phyloP scores from a whole-genome alignment of 2,797 vertebrate genomes.

The Kryptolebias ocellatus region DNA sequence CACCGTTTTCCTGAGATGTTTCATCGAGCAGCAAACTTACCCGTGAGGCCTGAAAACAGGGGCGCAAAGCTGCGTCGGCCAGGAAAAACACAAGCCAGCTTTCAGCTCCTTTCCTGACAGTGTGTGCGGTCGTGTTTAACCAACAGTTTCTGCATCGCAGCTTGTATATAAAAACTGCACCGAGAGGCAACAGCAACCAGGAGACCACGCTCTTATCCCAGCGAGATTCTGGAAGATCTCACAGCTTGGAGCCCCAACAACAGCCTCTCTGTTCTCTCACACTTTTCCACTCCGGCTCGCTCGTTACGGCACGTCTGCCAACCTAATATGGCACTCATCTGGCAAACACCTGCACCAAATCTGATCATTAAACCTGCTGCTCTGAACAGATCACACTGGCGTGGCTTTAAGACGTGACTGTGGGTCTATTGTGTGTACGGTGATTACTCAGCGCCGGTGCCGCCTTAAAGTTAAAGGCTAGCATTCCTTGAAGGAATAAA shows the following conservation, averaged over 20 bases:
- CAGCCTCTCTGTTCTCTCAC: conserved; percentile 70
- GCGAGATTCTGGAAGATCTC: conserved; percentile 74
- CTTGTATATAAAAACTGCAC: conserved; percentile 62
- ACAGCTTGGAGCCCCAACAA: conserved; percentile 67
- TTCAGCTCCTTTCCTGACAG: conserved; percentile 54
- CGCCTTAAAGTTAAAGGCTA: conserved; percentile 3
- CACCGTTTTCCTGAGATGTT: conserved; percentile 33
- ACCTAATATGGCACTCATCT: conserved; percentile 77
- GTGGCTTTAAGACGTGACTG: conserved; percentile 53
- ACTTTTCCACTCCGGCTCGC: conserved; percentile 42
- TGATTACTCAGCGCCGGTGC: conserved; percentile 10
- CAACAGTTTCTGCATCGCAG: conserved; percentile 65
- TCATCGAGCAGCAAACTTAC: conserved; percentile 47
- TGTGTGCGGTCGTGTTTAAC: conserved; percentile 67
- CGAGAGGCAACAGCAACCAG: conserved; percentile 44
- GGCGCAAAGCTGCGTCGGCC: conserved; percentile 46
- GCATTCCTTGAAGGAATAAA: too few species aligned
- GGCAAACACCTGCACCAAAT: conserved; percentile 77
- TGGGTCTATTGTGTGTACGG: conserved; percentile 37
- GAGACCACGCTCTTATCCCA: conserved; percentile 51
- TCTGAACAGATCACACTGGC: conserved; percentile 71
- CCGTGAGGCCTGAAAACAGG: conserved; percentile 70
- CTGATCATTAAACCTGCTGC: conserved; percentile 74
- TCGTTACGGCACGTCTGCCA: conserved; percentile 74
- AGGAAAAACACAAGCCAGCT: conserved; percentile 72